Percentiles rank a stretch among this genome's conserved stretches.
Conservation (phyloP, 2,888 invertebrate genomes). For the Gari tellinella region DNA sequence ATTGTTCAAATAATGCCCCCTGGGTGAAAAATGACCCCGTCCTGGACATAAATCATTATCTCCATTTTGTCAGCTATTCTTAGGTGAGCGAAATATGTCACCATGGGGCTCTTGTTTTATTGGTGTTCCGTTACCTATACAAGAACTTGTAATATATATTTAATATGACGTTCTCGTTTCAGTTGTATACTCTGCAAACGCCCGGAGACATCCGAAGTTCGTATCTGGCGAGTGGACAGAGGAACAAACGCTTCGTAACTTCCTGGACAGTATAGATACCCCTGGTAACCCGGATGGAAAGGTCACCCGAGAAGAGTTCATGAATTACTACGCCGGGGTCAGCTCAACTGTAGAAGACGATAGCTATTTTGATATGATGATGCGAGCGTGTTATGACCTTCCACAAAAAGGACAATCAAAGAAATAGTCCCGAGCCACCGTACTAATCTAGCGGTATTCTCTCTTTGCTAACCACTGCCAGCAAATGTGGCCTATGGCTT, state of each 20-base stretch:
- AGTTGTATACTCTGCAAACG: slow-evolving; percentile 80
- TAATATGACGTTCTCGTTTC: slow-evolving; percentile 50
- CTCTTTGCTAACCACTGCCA: too few relatives aligned
- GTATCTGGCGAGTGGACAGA: slow-evolving; percentile 80
- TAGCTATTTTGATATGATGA: slow-evolving; percentile 79
- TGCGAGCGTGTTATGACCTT: slow-evolving; percentile 76
- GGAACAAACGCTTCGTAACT: slow-evolving; percentile 76
- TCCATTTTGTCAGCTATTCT: too few relatives aligned
- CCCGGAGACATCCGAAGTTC: slow-evolving; percentile 76
- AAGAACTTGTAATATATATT: too few relatives aligned
- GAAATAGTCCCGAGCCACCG: too few relatives aligned
- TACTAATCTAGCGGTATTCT: too few relatives aligned
- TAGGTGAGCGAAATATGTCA: too few relatives aligned
- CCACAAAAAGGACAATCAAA: slow-evolving; percentile 52
- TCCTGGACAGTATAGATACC: slow-evolving; percentile 79
- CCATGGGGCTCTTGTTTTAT: too few relatives aligned
- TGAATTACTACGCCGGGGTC: slow-evolving; percentile 80
- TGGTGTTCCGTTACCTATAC: too few relatives aligned
- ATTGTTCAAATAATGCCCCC: too few relatives aligned
- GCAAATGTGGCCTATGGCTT: too few relatives aligned
- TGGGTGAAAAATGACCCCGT: too few relatives aligned
- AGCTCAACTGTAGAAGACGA: slow-evolving; percentile 80
- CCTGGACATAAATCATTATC: too few relatives aligned
- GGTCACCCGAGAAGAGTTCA: slow-evolving; percentile 79
- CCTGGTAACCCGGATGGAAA: slow-evolving; percentile 80